Conservation (phyloP, 2,888 invertebrate genomes). For the Cybosia mesomella region DNA sequence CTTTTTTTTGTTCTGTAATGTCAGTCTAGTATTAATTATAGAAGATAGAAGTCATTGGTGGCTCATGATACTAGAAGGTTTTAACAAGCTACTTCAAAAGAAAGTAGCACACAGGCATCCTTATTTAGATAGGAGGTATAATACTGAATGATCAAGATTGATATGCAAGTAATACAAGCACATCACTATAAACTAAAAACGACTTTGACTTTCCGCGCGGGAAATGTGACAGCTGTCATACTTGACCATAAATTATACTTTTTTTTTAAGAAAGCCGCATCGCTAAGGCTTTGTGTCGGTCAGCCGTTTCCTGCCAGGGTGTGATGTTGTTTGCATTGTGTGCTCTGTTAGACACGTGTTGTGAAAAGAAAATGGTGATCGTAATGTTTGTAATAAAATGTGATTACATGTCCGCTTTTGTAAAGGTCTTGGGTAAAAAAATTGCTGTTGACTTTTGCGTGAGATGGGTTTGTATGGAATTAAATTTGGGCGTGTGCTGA, state of each 20-base stretch:
- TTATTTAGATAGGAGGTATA: background rate
- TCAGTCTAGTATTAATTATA: no score
- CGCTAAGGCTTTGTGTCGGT: conserved; percentile 53
- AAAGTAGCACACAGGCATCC: no score
- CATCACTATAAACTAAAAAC: conserved; percentile 36
- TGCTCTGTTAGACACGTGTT: conserved; percentile 43
- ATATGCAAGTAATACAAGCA: background rate
- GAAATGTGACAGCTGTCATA: conserved; percentile 75
- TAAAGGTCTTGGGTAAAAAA: conserved; percentile 19
- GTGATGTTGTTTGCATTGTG: conserved; percentile 53
- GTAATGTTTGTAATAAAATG: conserved; percentile 41
- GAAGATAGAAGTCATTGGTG: no score
- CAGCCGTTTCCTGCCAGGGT: conserved; percentile 61
- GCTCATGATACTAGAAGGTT: no score
- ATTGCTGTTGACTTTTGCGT: conserved; percentile 22
- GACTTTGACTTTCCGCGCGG: conserved; percentile 49
- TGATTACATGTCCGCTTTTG: conserved; percentile 51
- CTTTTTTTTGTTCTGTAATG: no score
- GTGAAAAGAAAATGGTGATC: conserved; percentile 45
- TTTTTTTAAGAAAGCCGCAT: conserved; percentile 51
- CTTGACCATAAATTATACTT: conserved; percentile 56
- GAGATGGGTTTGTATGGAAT: conserved; percentile 15
- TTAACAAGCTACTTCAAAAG: no score
- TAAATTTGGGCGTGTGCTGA: conserved; percentile 10
- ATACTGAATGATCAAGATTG: no score